Evolutionary conservation across 2,888 invertebrate species (phyloP), one percentile per base, ranked within the genome.

Genomic region (Drosophila neotestacea): DNA sequence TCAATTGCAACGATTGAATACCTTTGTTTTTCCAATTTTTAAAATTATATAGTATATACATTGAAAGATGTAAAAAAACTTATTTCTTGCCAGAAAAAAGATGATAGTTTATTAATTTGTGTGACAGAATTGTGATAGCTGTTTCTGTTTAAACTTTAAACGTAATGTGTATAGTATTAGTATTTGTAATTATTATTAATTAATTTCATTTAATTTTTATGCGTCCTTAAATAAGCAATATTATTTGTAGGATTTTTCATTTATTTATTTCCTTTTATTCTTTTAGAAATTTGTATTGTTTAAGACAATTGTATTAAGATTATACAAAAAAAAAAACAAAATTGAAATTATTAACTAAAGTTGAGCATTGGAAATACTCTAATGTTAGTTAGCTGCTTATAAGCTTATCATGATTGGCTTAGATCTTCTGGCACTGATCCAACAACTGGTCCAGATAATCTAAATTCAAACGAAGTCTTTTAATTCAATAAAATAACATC

Each of bases 121-220:
- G 61, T 39, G 46, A 70, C 61, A 64, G 70, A 66, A 61, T 77
- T 77, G 77, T 77, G 77, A 77, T 77, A 79, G 65, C 47, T 70
- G 59, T 74, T 79, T 79, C 70, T 70, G 52, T 70, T 60, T 41
- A 42, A 48, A 54, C 41, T 70, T 60, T 41, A 46, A 48, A 54
- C 41, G n/a, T 44, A 56, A 44, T 55, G 50, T 61, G 54, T 54
- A 41, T 62, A 61, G 73, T 73, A 64, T 59, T 64, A 69, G 54
- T 58, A 61, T 47, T 30, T 51, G 16, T 47, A 41, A 47, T 41
- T 30, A n/a, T 32, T 47, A 30, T 16, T 38, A 39, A 60, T 11
- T 50, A 13, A 36, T 60, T 50, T 50, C 1, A 10, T 6, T 58
- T 36, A n/a, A 34, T 62, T 62, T 62, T 13, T 4, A 34, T 36